Evolutionary conservation across 2,888 invertebrate species (phyloP).

Genomic region (Cataglyphis livida): DNA sequence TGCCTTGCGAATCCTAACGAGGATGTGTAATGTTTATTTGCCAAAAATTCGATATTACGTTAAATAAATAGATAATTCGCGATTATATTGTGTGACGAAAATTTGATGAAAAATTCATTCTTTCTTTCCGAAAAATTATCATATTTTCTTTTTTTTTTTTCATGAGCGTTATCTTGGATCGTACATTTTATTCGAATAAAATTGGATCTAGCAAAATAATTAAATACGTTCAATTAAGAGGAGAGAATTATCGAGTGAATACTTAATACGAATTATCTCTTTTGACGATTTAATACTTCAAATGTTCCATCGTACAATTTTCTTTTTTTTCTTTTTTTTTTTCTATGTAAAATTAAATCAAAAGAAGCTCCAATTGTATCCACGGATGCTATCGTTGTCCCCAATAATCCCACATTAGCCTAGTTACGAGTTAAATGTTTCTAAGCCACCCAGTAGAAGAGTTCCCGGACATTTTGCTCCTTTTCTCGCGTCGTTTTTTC

Average conservation of each 20-base stretch:
- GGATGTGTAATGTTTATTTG: background rate
- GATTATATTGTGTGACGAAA: background rate
- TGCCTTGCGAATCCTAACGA: conserved; percentile 1
- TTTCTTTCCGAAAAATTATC: background rate
- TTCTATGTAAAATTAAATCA: conserved; percentile 14
- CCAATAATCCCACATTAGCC: conserved; percentile 76
- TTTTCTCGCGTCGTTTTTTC: conserved; percentile 48
- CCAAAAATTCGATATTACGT: background rate
- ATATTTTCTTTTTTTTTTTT: background rate
- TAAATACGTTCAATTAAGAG: conserved; percentile 29
- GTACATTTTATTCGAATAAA: conserved; percentile 5
- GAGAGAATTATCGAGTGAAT: conserved; percentile 25
- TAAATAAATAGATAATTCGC: background rate
- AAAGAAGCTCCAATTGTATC: conserved; percentile 40
- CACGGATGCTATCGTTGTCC: conserved; percentile 39
- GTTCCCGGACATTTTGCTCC: conserved; percentile 25
- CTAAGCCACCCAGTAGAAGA: conserved; percentile 40
- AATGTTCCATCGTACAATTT: background rate
- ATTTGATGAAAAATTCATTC: background rate
- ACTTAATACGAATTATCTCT: conserved; percentile 31
- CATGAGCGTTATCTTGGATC: background rate
- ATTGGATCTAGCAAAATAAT: conserved; percentile 3
- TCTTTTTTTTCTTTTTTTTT: conserved; percentile 33
- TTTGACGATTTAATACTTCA: conserved; percentile 4
- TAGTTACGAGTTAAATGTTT: conserved; percentile 71